Conservation (phyloP, 1,140 invertebrate genomes). For the Oncopodura yosiiana region DNA sequence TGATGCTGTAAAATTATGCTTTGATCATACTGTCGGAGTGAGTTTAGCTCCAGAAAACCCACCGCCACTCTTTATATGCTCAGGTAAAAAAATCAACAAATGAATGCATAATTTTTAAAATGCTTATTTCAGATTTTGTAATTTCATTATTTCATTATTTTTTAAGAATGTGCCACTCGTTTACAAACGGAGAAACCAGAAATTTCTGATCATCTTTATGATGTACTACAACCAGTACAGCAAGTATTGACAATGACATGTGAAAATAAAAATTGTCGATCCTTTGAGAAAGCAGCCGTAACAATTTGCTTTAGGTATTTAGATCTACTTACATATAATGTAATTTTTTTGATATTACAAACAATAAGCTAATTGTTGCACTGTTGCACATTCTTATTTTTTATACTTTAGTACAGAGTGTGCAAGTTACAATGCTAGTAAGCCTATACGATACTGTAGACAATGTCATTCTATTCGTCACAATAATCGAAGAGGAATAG, state of each 20-base stretch:
- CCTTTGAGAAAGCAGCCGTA: conserved; percentile 82
- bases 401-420: no score
- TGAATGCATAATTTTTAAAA: no score
- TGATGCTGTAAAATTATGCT: conserved; percentile 83
- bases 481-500: conserved; percentile 68
- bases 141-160: no score
- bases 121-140: no score
- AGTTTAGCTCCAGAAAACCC: conserved; percentile 71
- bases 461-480: conserved; percentile 83
- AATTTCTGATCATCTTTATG: conserved; percentile 70
- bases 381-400: no score
- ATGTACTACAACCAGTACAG: conserved; percentile 87
- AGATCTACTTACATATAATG: no score
- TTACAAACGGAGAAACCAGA: conserved; percentile 54
- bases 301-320: conserved; percentile 96
- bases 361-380: no score
- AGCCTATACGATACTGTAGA: conserved; percentile 77
- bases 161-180: conserved; percentile 90
- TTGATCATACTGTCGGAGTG: conserved; percentile 74
- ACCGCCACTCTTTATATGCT: conserved; percentile 89
- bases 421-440: conserved; percentile 87
- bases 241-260: conserved; percentile 88
- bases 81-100: no score
- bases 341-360: no score
- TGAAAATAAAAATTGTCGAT: conserved; percentile 94